Evolutionary conservation across 2,797 vertebrate genomes (phyloP).

Genomic region (Melanotaenia parkinsoni): DNA sequence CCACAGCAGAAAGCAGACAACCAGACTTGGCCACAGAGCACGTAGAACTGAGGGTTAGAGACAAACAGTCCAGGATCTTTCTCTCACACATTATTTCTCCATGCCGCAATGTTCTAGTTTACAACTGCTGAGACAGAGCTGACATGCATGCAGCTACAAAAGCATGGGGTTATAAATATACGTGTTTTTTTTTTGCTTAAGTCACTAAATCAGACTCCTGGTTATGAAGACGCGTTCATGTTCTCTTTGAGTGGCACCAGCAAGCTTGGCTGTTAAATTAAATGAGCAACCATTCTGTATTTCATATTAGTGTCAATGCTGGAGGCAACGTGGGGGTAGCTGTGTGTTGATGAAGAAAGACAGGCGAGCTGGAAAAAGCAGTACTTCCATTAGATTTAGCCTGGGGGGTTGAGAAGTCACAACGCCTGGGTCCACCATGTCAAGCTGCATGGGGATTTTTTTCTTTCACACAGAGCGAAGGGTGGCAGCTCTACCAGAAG

Average conservation of each 20-base stretch:
- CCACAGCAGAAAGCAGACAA: constrained; percentile 78
- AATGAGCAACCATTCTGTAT: constrained; percentile 60
- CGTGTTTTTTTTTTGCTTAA: constrained; percentile 18
- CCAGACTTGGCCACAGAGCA: constrained; percentile 74
- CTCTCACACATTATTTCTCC: constrained; percentile 51
- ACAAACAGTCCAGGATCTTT: constrained; percentile 58
- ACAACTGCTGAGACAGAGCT: constrained; percentile 44
- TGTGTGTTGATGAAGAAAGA: constrained; percentile 67
- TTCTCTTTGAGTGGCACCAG: constrained; percentile 51
- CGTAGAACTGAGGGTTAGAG: constrained; percentile 61
- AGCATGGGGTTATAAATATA: constrained; percentile 7
- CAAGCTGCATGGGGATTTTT: constrained; percentile 33
- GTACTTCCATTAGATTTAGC: constrained; percentile 67
- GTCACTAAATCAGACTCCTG: constrained; percentile 25
- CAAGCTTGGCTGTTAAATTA: constrained; percentile 49
- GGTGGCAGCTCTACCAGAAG: constrained; percentile 10
- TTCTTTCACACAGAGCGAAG: constrained; percentile 1
- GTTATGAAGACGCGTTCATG: constrained; percentile 16
- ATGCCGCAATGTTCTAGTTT: constrained; percentile 56
- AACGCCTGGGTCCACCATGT: constrained; percentile 17
- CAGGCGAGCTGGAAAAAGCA: constrained; percentile 55
- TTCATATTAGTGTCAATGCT: constrained; percentile 53
- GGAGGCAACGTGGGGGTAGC: constrained; percentile 55
- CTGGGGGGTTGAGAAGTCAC: constrained; percentile 38
- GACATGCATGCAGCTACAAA: constrained; percentile 31